Base-by-base conservation (phyloP, 1,140 invertebrate genomes). In the Drosophila yakuba region DNA sequence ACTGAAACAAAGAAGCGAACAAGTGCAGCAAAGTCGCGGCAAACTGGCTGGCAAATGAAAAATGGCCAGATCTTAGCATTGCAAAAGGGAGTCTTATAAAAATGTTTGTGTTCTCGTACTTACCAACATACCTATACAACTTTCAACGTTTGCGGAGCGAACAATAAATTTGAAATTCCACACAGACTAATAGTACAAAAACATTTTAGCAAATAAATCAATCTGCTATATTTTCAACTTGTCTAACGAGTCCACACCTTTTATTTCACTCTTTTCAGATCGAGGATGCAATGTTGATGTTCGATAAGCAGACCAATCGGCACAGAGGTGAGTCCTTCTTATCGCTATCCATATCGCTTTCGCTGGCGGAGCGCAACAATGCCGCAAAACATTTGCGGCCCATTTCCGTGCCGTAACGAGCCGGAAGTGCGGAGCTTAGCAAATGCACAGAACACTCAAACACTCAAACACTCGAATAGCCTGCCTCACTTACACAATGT, bases 251-350 rank as follows among this genome's bases (percentile, higher is more conserved):
- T 8, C 32, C 2, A 32, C 14, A 36, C 28, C 28, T 57, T 44
- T 56, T 48, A 23, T 10, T 25, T 4, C 52, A 23, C n/a, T 68
- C 64, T 23, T 97, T 98, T 61, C 96, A 99, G 98, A 99, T 99
- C 93, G 98, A 99, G 94, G 99, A 99, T 93, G 98, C 98, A 74
- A 99, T 99, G 98, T 95, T 99, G 91, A 99, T 99, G 99, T 99
- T 99, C 94, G 99, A 99, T 94, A 99, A 99, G 95, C 98, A 99
- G 93, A 99, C 99, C 89, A 99, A 99, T 95, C 97, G 99, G 94
- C 99, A 99, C 95, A 97, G 98, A 98, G 98, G 98, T 99, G 94
- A 97, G 97, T 95, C 44, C 25, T 71, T 11, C 10, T n/a, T 23
- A 52, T 58, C 35, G 15, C 23, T 54, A 61, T 54, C 45, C 32